Conservation (phyloP, 1,140 invertebrate genomes). For the Caenorhabditis briggsae region DNA sequence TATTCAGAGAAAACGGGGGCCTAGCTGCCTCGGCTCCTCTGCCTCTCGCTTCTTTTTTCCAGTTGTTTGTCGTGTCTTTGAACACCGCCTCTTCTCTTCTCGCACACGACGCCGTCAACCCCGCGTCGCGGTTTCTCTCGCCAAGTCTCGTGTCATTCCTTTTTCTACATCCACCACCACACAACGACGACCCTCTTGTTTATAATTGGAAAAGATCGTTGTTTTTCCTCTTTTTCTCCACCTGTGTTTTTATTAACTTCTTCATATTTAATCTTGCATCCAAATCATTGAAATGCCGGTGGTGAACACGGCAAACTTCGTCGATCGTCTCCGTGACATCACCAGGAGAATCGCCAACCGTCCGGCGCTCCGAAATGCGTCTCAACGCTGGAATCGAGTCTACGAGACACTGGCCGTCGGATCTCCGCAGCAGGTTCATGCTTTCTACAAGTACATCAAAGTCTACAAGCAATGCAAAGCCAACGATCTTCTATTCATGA, state of each 20-base stretch:
- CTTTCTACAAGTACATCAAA: slow-evolving; percentile 45
- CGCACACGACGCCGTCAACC: slow-evolving; percentile 27
- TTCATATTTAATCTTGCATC: not conserved
- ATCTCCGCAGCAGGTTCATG: slow-evolving; percentile 23
- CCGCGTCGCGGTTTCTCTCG: slow-evolving; percentile 6
- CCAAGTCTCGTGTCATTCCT: slow-evolving; percentile 12
- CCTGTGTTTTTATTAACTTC: not conserved
- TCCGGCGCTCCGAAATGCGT: slow-evolving; percentile 8
- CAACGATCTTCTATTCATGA: slow-evolving; percentile 25
- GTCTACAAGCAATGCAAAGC: slow-evolving; percentile 37
- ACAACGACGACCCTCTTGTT: not conserved
- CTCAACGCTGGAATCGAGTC: slow-evolving; percentile 34
- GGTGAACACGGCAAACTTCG: slow-evolving; percentile 44
- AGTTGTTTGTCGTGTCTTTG: slow-evolving; percentile 47
- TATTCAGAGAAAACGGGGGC: slow-evolving; percentile 39
- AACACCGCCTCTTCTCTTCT: slow-evolving; percentile 1
- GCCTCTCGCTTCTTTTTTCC: slow-evolving; percentile 26
- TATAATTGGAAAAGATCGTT: slow-evolving; percentile 21
- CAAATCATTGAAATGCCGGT: not conserved
- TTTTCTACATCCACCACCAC: not conserved
- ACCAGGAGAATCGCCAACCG: slow-evolving; percentile 38
- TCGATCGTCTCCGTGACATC: slow-evolving; percentile 36
- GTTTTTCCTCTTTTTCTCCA: not conserved
- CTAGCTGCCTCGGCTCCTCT: not conserved
- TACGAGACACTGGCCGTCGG: slow-evolving; percentile 6